Evolutionary conservation across 1,140 invertebrate genomes (phyloP), one percentile per base, ranked within the genome.

Genomic region (Drosophila albomicans): DNA sequence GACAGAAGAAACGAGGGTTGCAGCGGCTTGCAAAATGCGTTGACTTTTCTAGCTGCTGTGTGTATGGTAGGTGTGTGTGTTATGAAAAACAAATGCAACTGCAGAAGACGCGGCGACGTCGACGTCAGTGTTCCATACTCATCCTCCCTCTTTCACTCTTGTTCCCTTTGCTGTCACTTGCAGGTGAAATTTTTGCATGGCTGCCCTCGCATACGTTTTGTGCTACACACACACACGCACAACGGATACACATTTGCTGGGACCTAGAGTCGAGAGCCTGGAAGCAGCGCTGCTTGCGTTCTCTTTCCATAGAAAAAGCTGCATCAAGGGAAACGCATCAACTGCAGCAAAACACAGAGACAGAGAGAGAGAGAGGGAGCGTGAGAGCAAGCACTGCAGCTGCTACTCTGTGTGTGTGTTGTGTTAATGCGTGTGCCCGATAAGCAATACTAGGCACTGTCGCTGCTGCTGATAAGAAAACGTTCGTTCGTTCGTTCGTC

Each of bases 1-100:
- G 3, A 25, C 82, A 65, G 28, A 46, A 48, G 54, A 10, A 49
- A 52, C 54, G 82, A 82, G 82, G 82, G 82, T 87, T 86, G 82
- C 63, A 32, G 41, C 20, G 32, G 54, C 38, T 57, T 64, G 51
- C 54, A 73, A 76, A 85, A 85, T 80, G 81, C 81, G 80, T 78
- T 78, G 59, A 64, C 66, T 61, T 3, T 25, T 71, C n/a, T 35
- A 54, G n/a, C 28, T 16, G 10, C 4, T 8, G 10, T 43, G 43
- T 72, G 69, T 56, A 3, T 5, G n/a, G n/a, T n/a, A n/a, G 49
- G 25, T 51, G 13, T 45, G 13, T 54, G 15, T 35, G 30, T 49
- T 51, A 38, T 49, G n/a, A 20, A 49, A 49, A 16, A 49, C 30
- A 63, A 63, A 13, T 63, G 59, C 59, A 63, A 30, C 28, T 61